Evolutionary conservation across 2,113 vertebrate species (phyloP).

Genomic region (Chaetura pelagica): DNA sequence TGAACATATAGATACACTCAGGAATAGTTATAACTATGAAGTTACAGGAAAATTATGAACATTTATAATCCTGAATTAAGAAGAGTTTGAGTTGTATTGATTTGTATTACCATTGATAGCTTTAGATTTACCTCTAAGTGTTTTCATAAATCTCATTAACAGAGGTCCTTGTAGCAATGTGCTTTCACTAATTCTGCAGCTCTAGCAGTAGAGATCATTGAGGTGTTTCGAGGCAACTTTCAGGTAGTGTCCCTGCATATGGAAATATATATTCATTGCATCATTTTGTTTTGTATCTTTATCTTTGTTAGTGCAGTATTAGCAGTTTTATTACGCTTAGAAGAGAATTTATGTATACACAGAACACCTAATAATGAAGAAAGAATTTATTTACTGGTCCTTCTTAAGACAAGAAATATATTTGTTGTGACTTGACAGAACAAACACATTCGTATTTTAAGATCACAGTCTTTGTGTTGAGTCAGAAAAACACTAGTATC

Average conservation of each 20-base stretch:
- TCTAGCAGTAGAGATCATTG: conserved; percentile 37
- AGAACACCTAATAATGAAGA: conserved; percentile 16
- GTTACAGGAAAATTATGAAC: neutral
- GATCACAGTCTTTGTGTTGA: neutral
- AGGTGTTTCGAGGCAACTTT: conserved; percentile 65
- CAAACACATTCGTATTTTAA: conserved; percentile 34
- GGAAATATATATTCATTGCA: conserved; percentile 43
- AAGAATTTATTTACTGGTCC: conserved; percentile 26
- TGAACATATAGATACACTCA: neutral
- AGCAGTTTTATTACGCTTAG: conserved; percentile 41
- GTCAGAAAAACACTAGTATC: conserved; percentile 15
- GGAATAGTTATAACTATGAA: neutral
- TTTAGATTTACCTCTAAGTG: conserved; percentile 63
- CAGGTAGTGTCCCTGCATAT: neutral
- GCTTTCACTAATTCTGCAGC: conserved; percentile 55
- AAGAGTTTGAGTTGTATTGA: conserved; percentile 41
- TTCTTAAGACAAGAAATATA: conserved; percentile 22
- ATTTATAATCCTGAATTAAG: conserved; percentile 49
- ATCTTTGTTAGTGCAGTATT: conserved; percentile 56
- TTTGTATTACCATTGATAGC: conserved; percentile 46
- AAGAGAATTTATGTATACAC: conserved; percentile 28
- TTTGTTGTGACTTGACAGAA: conserved; percentile 31
- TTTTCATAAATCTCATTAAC: conserved; percentile 69
- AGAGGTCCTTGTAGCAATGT: conserved; percentile 24
- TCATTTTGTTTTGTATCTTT: conserved; percentile 48